Evolutionary conservation across 2,113 vertebrate genomes (phyloP), one percentile per base, ranked within the genome.

Genomic region (Ellobius talpinus): DNA sequence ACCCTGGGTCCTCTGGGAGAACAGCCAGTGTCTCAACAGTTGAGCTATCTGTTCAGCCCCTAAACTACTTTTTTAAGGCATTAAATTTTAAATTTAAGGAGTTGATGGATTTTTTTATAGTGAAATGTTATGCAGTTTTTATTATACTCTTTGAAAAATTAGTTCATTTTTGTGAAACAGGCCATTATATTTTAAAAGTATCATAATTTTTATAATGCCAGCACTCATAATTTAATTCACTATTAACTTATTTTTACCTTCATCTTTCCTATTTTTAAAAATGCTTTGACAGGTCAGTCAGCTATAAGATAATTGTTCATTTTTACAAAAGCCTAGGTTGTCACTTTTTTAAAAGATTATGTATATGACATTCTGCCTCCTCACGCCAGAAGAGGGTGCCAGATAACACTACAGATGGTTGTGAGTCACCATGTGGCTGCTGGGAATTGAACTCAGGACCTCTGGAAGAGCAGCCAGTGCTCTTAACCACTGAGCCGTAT

Each of bases 91-190:
- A 84, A 65, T 92, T 42, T 6, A 50, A 87, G 29, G 85, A 89
- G 84, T 84, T 89, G 91, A 36, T 14, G 4, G 11, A 90, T 23
- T 86, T 90, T 61, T 12, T 12, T 12, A 78, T 77, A 77, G 3
- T 96, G n/a, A 97, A 90, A 58, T 88, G 6, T 95, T 93, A 95
- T 47, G 39, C 45, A 89, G 4, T 91, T 97, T 95, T 89, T 87
- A 84, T 94, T 95, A 36, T 45, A 39, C 42, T 63, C 4, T 92
- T 91, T 91, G 47, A 96, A 90, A 61, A 50, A 42, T 95, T 91
- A 63, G 11, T 97, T 95, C 26, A 81, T 95, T 95, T 97, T 84
- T 94, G 23, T 93, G 42, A 87, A 77, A 45, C 61, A 55, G 47
- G 3, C 63, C 55, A 94, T 93, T 95, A 81, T 89, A 88, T 96